Percentiles rank a stretch among this genome's conserved stretches.
These are phyloP conservation scores for Pemphredon lugubris DNA, from an alignment of 2,888 invertebrate genomes.

Conservation along the genomic window DNA sequence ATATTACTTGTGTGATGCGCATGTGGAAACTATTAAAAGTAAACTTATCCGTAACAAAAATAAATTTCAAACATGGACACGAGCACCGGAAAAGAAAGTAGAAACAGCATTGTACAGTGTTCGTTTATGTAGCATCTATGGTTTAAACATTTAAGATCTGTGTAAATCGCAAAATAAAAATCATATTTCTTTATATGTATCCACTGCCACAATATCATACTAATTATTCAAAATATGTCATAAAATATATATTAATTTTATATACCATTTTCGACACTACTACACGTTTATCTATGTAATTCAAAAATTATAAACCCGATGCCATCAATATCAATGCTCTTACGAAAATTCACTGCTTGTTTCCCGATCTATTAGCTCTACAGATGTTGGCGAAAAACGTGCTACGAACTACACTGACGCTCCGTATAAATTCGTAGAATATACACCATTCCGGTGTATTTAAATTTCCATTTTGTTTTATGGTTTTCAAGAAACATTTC, in stretches of 20 bases:
- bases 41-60: too few species aligned
- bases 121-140: too few species aligned
- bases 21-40: too few species aligned
- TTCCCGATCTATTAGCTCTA: too few species aligned
- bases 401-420: background rate
- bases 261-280: background rate
- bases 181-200: background rate
- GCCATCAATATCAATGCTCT: background rate
- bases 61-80: constrained; percentile 1
- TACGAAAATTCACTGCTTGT: too few species aligned
- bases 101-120: too few species aligned
- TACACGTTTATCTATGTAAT: background rate
- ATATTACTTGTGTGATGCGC: too few species aligned
- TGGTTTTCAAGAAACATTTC: background rate
- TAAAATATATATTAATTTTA: background rate
- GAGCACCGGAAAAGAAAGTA: too few species aligned
- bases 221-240: background rate
- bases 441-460: constrained; percentile 1
- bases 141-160: too few species aligned
- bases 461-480: constrained; percentile 20
- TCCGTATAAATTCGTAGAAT: background rate
- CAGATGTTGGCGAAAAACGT: background rate
- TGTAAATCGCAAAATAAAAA: too few species aligned
- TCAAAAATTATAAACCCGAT: too few species aligned
- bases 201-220: background rate